These are phyloP conservation scores for Phlogophora meticulosa DNA, from an alignment of 2,888 invertebrate species.

Conservation along the genomic window DNA sequence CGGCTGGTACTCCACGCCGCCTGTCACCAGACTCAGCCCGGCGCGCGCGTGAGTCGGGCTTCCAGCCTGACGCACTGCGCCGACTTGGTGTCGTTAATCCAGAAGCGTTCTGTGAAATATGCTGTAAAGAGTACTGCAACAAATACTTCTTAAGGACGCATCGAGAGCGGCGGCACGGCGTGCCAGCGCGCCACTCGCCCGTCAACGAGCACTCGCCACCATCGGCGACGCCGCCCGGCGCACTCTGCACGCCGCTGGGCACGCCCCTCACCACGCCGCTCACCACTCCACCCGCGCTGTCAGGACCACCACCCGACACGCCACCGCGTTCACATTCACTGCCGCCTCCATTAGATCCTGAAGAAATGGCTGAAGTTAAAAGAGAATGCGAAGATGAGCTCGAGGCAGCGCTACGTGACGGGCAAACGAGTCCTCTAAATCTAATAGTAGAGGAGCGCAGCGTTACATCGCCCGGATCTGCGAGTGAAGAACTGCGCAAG, in stretches of 20 bases:
- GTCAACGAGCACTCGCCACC: conserved; percentile 88
- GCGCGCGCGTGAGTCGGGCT: conserved; percentile 93
- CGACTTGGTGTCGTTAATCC: conserved; percentile 95
- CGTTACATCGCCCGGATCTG: conserved; percentile 91
- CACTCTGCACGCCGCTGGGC: conserved; percentile 66
- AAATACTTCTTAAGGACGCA: conserved; percentile 98
- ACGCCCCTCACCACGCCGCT: conserved; percentile 93
- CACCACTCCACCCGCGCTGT: conserved; percentile 92
- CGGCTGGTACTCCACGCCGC: conserved; percentile 90
- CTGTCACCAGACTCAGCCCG: conserved; percentile 92
- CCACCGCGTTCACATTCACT: conserved; percentile 80
- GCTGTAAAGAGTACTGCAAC: conserved; percentile 98
- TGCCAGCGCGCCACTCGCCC: conserved; percentile 88
- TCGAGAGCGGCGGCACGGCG: conserved; percentile 98
- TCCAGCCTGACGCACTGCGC: conserved; percentile 94
- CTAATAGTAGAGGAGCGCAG: conserved; percentile 93
- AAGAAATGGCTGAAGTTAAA: conserved; percentile 88
- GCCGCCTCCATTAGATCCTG: conserved; percentile 80
- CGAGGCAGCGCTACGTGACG: conserved; percentile 87
- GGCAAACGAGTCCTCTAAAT: conserved; percentile 95
- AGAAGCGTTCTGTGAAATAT: conserved; percentile 98
- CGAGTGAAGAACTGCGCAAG: conserved; percentile 96
- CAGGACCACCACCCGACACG: conserved; percentile 94
- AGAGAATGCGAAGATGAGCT: conserved; percentile 88
- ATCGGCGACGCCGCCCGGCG: conserved; percentile 79